These are phyloP conservation scores for Mongoloraphidia duomilia DNA, from an alignment of 2,888 invertebrate species.

Conservation along the genomic window DNA sequence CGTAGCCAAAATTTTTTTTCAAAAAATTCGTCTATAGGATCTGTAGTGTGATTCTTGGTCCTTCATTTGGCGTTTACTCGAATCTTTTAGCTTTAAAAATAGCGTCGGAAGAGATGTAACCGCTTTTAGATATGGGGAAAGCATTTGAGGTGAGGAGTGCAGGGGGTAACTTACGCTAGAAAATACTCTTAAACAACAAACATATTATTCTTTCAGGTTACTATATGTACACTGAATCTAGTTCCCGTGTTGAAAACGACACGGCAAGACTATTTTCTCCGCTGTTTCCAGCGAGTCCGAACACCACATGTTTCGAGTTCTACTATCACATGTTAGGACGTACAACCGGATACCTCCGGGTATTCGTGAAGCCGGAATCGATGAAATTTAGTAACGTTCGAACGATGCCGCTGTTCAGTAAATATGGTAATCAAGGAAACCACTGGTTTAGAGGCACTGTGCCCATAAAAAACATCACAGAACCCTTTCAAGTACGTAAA, in stretches of 20 bases:
- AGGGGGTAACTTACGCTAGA: too few relatives aligned
- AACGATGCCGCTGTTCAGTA: constrained; percentile 40
- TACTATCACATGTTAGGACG: constrained; percentile 71
- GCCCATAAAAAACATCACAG: constrained; percentile 28
- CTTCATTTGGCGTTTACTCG: too few relatives aligned
- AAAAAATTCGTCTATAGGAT: too few relatives aligned
- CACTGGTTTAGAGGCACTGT: constrained; percentile 45
- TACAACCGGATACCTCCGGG: constrained; percentile 38
- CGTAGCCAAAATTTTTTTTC: too few relatives aligned
- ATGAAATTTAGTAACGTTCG: constrained; percentile 31
- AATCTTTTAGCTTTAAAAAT: too few relatives aligned
- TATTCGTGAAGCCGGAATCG: constrained; percentile 36
- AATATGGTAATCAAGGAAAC: constrained; percentile 54
- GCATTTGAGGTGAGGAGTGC: too few relatives aligned
- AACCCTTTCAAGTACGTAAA: constrained; percentile 39
- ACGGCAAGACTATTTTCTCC: constrained; percentile 63
- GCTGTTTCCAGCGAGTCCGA: constrained; percentile 31
- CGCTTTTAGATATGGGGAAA: too few relatives aligned
- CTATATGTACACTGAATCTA: constrained; percentile 74
- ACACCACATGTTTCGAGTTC: constrained; percentile 46
- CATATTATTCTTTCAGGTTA: constrained; percentile 39
- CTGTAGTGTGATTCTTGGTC: too few relatives aligned
- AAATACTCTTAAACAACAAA: neutral
- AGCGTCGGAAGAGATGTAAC: too few relatives aligned
- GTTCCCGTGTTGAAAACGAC: constrained; percentile 43